Evolutionary conservation across 1,140 invertebrate species (phyloP), one percentile per base, ranked within the genome.

Genomic region (Zeugodacus cucurbitae): DNA sequence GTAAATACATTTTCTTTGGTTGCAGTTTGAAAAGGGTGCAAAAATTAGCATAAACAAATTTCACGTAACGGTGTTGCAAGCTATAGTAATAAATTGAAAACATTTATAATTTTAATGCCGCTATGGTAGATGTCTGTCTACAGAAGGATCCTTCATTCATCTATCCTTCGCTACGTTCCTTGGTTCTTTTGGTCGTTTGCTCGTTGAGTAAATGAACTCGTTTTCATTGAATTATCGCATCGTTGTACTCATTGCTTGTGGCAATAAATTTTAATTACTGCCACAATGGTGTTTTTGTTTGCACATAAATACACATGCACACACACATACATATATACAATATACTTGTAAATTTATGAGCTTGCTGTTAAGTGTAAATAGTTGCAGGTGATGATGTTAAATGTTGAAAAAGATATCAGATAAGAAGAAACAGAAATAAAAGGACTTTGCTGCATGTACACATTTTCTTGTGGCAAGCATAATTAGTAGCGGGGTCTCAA

Each of bases 41-140:
- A 74, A 74, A 74, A 74, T 74, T 74, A 74, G 67, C 67, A 74
- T 74, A 74, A 74, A 74, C 67, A 74, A 74, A 74, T 74, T 74
- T 74, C 67, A 74, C 67, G 67, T 74, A 74, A 74, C 67, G 67
- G 67, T 74, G 67, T 74, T 74, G 67, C 67, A 74, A 74, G 67
- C 67, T 74, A 74, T 74, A 74, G 34, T 74, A 74, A 74, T 74
- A 74, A 74, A 74, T 74, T 74, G 67, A 74, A 74, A 74, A 74
- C 67, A 74, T 74, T 74, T 74, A 74, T 74, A 74, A 74, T 74
- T 74, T 74, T 74, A 74, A 74, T 74, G 34, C 67, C 34, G 67
- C 67, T 74, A 74, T 37, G 67, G 20, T 37, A 74, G 41, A 74
- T 37, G 67, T 74, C 20, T 6, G n/a, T 26, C 2, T 59, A 59